A percentile compares a stretch with the other conserved stretches of the same genome.
Evolutionary conservation across 2,797 vertebrate genomes (phyloP).

Genomic region (Gymnoscopelus braueri): DNA sequence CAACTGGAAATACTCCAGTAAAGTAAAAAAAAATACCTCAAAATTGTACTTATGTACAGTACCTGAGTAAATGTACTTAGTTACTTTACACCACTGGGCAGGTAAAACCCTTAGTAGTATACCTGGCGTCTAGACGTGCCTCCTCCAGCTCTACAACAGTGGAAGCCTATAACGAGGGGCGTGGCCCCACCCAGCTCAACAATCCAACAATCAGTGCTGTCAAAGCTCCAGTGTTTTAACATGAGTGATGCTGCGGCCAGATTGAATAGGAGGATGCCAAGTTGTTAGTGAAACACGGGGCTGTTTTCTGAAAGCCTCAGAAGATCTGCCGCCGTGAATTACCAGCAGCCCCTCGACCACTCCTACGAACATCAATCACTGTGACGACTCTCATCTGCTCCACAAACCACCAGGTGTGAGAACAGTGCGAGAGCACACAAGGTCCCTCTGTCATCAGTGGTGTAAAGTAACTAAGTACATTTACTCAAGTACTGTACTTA

Average conservation of each 20-base stretch:
- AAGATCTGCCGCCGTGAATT: slow-evolving; percentile 59
- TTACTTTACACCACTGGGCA: no score
- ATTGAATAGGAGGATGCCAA: slow-evolving; percentile 48
- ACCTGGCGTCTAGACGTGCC: no score
- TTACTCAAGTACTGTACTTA: no score
- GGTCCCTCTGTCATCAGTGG: background rate
- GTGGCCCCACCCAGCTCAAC: no score
- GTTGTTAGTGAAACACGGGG: slow-evolving; percentile 51
- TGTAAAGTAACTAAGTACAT: no score
- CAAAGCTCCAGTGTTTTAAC: slow-evolving; percentile 27
- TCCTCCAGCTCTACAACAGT: no score
- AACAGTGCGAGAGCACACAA: slow-evolving; percentile 7
- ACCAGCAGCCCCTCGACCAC: slow-evolving; percentile 23
- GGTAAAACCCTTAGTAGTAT: no score
- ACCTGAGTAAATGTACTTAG: no score
- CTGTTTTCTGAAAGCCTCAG: slow-evolving; percentile 35
- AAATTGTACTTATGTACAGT: no score
- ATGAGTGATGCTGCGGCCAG: slow-evolving; percentile 45
- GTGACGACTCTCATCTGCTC: slow-evolving; percentile 37
- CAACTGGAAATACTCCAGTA: no score
- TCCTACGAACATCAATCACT: slow-evolving; percentile 60
- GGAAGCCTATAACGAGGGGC: no score
- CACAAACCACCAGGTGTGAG: slow-evolving; percentile 39
- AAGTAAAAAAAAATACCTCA: no score
- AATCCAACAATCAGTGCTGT: slow-evolving; percentile 2